These are phyloP conservation scores for Diuraphis noxia DNA, from an alignment of 1,140 invertebrate species.

Conservation along the genomic window DNA sequence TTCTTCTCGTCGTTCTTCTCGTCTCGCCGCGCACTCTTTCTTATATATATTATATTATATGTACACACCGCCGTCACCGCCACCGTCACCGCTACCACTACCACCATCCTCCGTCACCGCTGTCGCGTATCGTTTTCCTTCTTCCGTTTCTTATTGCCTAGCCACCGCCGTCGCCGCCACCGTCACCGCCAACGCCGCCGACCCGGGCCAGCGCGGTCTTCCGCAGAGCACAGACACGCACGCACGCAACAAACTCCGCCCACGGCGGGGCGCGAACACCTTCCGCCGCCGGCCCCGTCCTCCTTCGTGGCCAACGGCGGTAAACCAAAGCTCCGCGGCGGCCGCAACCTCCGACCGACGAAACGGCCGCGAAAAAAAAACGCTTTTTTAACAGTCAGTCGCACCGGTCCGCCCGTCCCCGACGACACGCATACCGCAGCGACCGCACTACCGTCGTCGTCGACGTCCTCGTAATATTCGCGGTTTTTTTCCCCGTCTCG, in stretches of 20 bases:
- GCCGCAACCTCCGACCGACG: conserved; percentile 51
- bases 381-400: conserved; percentile 52
- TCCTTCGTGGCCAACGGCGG: conserved; percentile 29
- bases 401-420: conserved; percentile 40
- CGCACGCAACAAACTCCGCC: conserved; percentile 25
- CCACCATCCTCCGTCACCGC: neutral
- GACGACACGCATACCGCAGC: conserved; percentile 12
- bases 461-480: neutral
- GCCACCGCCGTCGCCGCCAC: conserved; percentile 2
- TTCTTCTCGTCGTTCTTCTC: neutral
- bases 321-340: conserved; percentile 52
- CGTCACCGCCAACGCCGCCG: conserved; percentile 1
- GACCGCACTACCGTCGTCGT: neutral
- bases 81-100: neutral
- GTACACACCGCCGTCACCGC: neutral
- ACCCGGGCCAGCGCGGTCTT: conserved; percentile 33
- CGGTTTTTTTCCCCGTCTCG: neutral
- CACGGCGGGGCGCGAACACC: conserved; percentile 23
- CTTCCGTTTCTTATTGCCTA: conserved; percentile 37
- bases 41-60: neutral
- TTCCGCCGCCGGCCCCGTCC: conserved; percentile 45
- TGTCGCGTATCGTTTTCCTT: conserved; percentile 41
- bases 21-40: neutral
- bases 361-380: conserved; percentile 44
- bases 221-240: conserved; percentile 31